Evolutionary conservation across 2,888 invertebrate genomes (phyloP), one percentile per base, ranked within the genome.

Genomic region (Sphaerophoria rueppellii): DNA sequence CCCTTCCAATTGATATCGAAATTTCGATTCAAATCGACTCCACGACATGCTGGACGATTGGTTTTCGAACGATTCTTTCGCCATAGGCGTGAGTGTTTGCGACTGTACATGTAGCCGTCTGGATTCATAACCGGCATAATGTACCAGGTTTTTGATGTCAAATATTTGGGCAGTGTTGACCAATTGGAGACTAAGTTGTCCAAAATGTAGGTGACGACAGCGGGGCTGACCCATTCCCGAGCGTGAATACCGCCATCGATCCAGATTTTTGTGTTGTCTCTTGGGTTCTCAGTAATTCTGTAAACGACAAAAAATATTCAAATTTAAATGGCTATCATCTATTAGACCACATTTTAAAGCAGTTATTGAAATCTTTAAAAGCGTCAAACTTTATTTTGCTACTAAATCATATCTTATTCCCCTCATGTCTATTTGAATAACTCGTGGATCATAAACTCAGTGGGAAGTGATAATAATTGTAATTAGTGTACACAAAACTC

Each of bases 1-100:
- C 97, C 95, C 35, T 95, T 96, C 97, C 97, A 98, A 73, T 96
- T 94, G 88, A 95, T 95, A 93, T 96, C 96, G 90, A 96, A 98
- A 91, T 98, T 98, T 82, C 98, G 94, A 90, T 97, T 97, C 11
- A 97, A 93, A 90, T 97, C 97, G 0, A 95, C 95, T 0, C 97
- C 97, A 2, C 93, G 90, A 89, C 97, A 96, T 9, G 91, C 90
- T 16, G 86, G 75, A 0, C 86, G 86, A 3, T 43, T 65, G 24
- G 91, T 93, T 88, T 90, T 92, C 73, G 90, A 93, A 78, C 96
- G 93, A 89, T 96, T 96, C 89, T 96, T 96, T 65, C 96, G 93
- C 98, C 98, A 98, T 90, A 97, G 92, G 63, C 98, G 93, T 43
- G 6, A 9, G 90, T 97, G 96, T 6, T 93, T 94, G 89, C 96